Percentiles rank a stretch among this genome's conserved stretches.
Conservation (phyloP, 2,113 vertebrate genomes). For the Zosterops lateralis region DNA sequence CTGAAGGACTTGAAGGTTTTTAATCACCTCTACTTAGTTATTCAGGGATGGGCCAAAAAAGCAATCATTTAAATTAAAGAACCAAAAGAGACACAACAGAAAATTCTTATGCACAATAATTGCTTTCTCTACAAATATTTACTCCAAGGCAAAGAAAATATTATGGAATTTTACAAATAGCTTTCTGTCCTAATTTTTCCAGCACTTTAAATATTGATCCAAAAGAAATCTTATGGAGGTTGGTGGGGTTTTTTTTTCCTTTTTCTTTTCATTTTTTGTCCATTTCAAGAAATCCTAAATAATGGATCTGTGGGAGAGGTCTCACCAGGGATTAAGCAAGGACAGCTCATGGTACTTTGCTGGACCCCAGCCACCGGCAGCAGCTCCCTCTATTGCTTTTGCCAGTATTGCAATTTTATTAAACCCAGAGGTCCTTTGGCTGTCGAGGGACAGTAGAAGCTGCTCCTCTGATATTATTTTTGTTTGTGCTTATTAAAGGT, state of each 20-base stretch:
- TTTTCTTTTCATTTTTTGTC: not conserved
- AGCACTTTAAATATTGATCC: constrained; percentile 18
- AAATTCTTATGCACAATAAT: not conserved
- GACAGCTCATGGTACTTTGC: not conserved
- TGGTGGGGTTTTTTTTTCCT: accelerated
- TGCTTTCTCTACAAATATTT: constrained; percentile 40
- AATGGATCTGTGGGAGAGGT: not conserved
- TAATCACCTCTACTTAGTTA: constrained; percentile 63
- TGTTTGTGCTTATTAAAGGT: not conserved
- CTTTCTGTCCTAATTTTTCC: constrained; percentile 25
- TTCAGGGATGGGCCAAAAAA: constrained; percentile 37
- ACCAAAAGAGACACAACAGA: not conserved
- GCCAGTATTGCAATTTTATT: not conserved
- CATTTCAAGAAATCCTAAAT: not conserved
- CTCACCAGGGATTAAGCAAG: not conserved
- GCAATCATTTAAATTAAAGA: not conserved
- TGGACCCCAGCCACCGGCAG: not conserved
- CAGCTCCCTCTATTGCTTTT: constrained; percentile 42
- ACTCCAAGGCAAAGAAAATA: constrained; percentile 9
- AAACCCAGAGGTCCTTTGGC: not conserved
- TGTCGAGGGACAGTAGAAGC: not conserved
- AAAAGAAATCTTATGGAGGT: not conserved
- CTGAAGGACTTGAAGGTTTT: constrained; percentile 29
- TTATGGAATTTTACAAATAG: constrained; percentile 51
- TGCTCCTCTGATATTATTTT: not conserved